A percentile compares a stretch with the other conserved stretches of the same genome.
These are phyloP conservation scores for Drosophila nr. medialis DNA, from an alignment of 2,888 invertebrate genomes.

Conservation along the genomic window DNA sequence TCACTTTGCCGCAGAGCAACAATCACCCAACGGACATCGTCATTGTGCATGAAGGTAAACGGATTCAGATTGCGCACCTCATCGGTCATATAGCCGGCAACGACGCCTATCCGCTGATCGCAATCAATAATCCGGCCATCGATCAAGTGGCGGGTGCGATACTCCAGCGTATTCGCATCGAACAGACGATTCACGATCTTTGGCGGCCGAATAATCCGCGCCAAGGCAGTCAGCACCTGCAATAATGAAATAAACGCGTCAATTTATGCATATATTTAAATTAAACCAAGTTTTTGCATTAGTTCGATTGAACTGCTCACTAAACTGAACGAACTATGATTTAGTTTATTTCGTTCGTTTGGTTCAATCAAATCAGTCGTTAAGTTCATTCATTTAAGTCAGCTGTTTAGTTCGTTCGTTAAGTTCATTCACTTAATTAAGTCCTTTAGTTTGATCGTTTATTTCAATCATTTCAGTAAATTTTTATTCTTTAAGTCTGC, in stretches of 20 bases:
- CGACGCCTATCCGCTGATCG: constrained; percentile 95
- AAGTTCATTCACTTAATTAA: neutral
- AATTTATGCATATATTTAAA: neutral
- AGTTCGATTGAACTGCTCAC: neutral
- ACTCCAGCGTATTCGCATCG: constrained; percentile 92
- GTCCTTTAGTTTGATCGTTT: neutral
- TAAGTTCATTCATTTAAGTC: neutral
- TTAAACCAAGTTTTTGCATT: neutral
- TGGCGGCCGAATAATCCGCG: constrained; percentile 89
- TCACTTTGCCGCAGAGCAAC: constrained; percentile 94
- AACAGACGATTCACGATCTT: constrained; percentile 88
- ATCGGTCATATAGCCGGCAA: constrained; percentile 94
- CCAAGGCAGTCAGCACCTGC: constrained; percentile 90
- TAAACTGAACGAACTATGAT: neutral
- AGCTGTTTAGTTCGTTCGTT: neutral
- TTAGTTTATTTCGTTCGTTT: neutral
- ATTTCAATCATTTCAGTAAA: neutral
- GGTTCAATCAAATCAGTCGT: neutral
- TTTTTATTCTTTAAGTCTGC: neutral
- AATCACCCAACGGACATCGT: constrained; percentile 95
- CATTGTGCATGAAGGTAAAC: constrained; percentile 95
- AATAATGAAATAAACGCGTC: neutral
- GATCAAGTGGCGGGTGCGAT: constrained; percentile 94
- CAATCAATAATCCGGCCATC: constrained; percentile 95
- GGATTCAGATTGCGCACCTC: constrained; percentile 95